These are phyloP conservation scores for Bombus confusus DNA, from an alignment of 1,140 invertebrate species.

Conservation along the genomic window DNA sequence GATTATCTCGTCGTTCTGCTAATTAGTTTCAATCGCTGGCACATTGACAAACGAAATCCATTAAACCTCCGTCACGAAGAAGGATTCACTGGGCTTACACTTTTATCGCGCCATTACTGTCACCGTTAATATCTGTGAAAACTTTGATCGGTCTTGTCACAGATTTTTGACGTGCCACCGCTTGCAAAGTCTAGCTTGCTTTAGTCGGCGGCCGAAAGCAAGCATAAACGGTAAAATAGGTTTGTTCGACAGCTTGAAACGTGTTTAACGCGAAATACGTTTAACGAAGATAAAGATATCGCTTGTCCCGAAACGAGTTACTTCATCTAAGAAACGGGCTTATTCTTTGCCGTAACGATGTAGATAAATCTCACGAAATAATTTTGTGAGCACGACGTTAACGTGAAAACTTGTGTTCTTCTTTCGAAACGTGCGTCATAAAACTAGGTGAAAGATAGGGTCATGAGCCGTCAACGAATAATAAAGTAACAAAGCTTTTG, in stretches of 20 bases:
- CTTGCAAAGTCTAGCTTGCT: background rate
- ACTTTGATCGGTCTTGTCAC: background rate
- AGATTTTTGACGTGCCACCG: background rate
- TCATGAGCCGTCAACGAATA: background rate
- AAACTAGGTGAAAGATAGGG: background rate
- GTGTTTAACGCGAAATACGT: too few relatives aligned
- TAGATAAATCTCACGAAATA: slow-evolving; percentile 29
- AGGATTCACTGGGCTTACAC: background rate
- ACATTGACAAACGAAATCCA: background rate
- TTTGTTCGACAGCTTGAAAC: background rate
- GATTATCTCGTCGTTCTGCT: background rate
- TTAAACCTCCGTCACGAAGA: background rate
- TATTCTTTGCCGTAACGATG: slow-evolving; percentile 8
- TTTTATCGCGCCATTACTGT: background rate
- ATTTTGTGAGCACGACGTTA: background rate
- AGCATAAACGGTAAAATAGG: background rate
- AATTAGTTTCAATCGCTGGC: background rate
- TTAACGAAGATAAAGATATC: slow-evolving; percentile 31
- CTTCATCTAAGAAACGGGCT: background rate
- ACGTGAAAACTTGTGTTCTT: background rate
- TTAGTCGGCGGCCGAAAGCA: background rate
- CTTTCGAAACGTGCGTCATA: background rate
- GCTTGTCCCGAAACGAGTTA: slow-evolving; percentile 3
- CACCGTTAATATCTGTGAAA: background rate
- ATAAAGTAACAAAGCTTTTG: background rate